Base-by-base conservation (phyloP, 1,140 invertebrate species). In the Pomacea maculata region DNA sequence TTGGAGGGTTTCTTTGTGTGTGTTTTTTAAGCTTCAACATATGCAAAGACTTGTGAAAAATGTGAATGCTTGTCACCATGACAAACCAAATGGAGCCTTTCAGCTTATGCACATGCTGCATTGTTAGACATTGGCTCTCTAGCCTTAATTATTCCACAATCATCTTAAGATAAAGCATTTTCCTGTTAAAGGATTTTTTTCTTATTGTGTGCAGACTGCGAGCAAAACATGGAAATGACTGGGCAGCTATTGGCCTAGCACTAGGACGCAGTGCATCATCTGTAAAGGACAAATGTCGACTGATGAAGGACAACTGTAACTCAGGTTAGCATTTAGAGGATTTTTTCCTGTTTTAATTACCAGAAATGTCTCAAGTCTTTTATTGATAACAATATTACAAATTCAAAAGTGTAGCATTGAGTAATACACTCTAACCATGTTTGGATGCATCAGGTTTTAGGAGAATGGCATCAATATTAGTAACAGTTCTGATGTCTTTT, bases 291-390 rank as follows among this genome's bases (percentile, higher is more conserved):
- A 91, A 92, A 76, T 93, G 92, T 85, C 87, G 92, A 19, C 86
- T 93, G 52, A 91, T 93, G 90, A 92, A 92, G 83, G 92, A 93
- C 75, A 91, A 91, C 61, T 93, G 92, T 84, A 93, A 93, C 84
- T 88, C 91, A 83, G 92, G 92, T 91, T 85, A 19, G 54, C 12
- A 65, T 15, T 11, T 14, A 45, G 34, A 45, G 2, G 34, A 45
- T 45, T 45, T 45, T 45, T 45, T 45, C 6, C 6, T 45, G 2
- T 45, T 45, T 45, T 45, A 45, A 45, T 45, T 2, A 6, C 6
- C 6, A 45, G 34, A 6, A 45, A 45, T 4, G 34, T 45, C 34
- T 45, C 34, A 45, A 45, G 2, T 45, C 34, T 45, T 6, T 45
- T 45, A 4, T 45, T 45, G 34, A 45, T 45, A 45, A 45, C 34